Evolutionary conservation across 2,113 vertebrate genomes (phyloP).

Genomic region (Seriola quinqueradiata): DNA sequence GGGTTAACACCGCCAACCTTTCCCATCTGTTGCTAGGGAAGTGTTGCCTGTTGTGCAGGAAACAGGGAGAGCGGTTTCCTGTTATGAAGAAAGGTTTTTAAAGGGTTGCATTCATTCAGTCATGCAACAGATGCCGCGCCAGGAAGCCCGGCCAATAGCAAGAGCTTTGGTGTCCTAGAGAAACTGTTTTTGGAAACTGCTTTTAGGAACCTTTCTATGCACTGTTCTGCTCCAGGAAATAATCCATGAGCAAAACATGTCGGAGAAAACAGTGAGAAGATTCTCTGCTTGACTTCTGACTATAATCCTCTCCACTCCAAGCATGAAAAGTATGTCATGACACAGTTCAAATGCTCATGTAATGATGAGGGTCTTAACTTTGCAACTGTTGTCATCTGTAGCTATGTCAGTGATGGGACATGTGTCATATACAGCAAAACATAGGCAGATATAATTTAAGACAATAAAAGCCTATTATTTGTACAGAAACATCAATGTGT

Average conservation of each 20-base stretch:
- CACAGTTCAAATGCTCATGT: slow-evolving; percentile 18
- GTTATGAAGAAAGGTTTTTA: slow-evolving; percentile 95
- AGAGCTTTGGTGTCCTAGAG: slow-evolving; percentile 72
- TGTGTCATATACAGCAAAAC: background rate
- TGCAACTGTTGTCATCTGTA: background rate
- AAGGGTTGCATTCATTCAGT: slow-evolving; percentile 93
- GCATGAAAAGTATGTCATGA: background rate
- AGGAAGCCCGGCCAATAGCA: slow-evolving; percentile 90
- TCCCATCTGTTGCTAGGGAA: slow-evolving; percentile 94
- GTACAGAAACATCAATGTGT: background rate
- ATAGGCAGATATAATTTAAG: background rate
- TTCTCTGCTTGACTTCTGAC: background rate
- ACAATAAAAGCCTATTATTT: background rate
- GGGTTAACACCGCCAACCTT: slow-evolving; percentile 91
- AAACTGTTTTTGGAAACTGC: slow-evolving; percentile 80
- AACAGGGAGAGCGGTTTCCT: slow-evolving; percentile 96
- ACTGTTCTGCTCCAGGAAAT: slow-evolving; percentile 59
- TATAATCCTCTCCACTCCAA: background rate
- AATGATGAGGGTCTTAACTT: background rate
- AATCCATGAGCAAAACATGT: slow-evolving; percentile 49
- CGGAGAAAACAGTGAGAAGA: slow-evolving; percentile 24
- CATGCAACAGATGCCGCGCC: slow-evolving; percentile 87
- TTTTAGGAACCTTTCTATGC: slow-evolving; percentile 76
- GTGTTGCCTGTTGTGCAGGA: slow-evolving; percentile 96
- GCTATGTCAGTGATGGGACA: background rate